Evolutionary conservation across 53 echinoderm and acorn worm genomes (phyloP).

Genomic region (Crossaster papposus): DNA sequence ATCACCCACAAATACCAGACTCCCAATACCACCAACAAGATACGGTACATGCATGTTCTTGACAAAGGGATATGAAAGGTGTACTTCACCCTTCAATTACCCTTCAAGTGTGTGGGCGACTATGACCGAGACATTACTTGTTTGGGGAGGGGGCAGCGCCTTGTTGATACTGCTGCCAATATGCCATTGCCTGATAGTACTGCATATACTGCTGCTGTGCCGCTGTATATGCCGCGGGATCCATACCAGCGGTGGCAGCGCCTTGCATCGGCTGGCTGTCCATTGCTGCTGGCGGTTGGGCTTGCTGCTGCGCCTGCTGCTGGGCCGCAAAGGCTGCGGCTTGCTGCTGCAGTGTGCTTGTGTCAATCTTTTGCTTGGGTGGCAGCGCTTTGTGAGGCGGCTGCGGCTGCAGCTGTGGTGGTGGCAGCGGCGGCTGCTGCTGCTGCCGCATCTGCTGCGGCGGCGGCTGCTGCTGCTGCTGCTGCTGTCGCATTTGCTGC

Average conservation of each 20-base stretch:
- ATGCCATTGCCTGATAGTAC: slow-evolving; percentile 93
- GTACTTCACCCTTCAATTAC: no score
- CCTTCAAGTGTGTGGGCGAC: background rate
- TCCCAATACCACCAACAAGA: no score
- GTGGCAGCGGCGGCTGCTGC: no score
- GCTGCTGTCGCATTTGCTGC: background rate
- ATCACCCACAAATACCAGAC: no score
- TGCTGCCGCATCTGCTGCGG: background rate
- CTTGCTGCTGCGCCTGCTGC: slow-evolving; percentile 60
- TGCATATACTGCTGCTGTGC: slow-evolving; percentile 83
- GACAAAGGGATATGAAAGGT: no score
- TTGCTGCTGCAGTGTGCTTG: slow-evolving; percentile 51
- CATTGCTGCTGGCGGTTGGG: slow-evolving; percentile 61
- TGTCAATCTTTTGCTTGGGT: slow-evolving; percentile 50
- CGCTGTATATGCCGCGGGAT: slow-evolving; percentile 76
- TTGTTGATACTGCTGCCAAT: slow-evolving; percentile 87
- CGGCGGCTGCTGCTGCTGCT: background rate
- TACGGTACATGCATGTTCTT: no score
- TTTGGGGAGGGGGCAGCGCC: slow-evolving; percentile 29
- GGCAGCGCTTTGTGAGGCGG: background rate
- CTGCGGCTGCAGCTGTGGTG: no score
- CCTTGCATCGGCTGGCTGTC: slow-evolving; percentile 39
- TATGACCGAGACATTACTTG: background rate
- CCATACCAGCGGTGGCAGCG: slow-evolving; percentile 55
- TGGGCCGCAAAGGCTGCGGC: slow-evolving; percentile 57